Evolutionary conservation across 2,888 invertebrate genomes (phyloP), one percentile per base, ranked within the genome.

Genomic region (Andricus quercusramuli): DNA sequence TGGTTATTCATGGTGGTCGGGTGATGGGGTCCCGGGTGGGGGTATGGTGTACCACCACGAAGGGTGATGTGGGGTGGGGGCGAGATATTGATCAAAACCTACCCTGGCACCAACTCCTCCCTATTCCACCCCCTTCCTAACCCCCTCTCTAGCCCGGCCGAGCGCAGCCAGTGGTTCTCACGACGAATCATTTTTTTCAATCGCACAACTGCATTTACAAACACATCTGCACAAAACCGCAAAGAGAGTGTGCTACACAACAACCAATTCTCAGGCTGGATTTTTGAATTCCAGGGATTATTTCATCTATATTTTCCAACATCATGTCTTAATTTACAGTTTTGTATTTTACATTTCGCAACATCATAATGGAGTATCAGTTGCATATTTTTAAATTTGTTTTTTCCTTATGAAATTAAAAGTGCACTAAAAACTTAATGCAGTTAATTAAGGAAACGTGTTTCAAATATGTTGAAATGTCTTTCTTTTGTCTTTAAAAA

Each of bases 71-170:
- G 88, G 90, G 88, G 90, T 90, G 91, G 92, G 91, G 91, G 90
- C 90, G 91, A 92, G 92, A 92, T 92, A 91, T 92, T 92, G 92
- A 92, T 92, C 92, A 92, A 92, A 92, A 92, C 91, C 92, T 92
- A 92, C 92, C 92, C 92, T 91, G 91, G 91, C 91, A 91, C 90
- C 91, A 89, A 90, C 90, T 86, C 89, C 90, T 87, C 86, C 85
- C 80, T 84, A 83, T 84, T 83, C 82, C 85, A 79, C 77, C 80
- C 80, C 47, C 82, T 76, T 79, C 81, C 77, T 68, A 82, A 81
- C 80, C 88, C 86, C 90, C 91, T 84, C 84, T 86, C 85, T 82
- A 86, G 86, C 88, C 88, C 90, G 89, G 87, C 86, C 89, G 89
- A 90, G 89, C 90, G 88, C 87, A 85, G 81, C 85, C 91, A 91